Conservation (phyloP, 64 coral and sea anemone genomes). For the Stichodactyla helianthus region DNA sequence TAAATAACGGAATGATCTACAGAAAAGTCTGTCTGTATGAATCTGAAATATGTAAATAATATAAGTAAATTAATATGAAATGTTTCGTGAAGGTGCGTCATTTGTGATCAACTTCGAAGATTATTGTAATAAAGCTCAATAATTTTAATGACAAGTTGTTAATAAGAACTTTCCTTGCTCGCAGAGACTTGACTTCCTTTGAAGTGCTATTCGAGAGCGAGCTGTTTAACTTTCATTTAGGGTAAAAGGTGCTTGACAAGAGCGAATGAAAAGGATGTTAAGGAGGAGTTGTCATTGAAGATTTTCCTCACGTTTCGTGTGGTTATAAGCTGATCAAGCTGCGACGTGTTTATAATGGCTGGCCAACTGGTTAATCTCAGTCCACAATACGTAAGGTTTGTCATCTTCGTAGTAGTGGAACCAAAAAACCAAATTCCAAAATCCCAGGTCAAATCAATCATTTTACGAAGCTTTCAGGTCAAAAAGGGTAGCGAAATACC, state of each 20-base stretch:
- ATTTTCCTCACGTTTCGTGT: background rate
- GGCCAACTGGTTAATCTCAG: background rate
- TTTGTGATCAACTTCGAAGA: no score
- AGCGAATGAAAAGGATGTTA: no score
- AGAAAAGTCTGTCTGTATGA: background rate
- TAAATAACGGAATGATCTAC: background rate
- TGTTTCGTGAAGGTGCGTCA: no score
- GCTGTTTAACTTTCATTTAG: background rate
- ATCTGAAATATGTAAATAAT: no score
- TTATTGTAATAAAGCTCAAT: background rate
- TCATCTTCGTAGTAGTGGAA: no score
- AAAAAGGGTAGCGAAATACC: no score
- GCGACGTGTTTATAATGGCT: no score
- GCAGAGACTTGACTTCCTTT: background rate
- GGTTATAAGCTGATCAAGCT: background rate
- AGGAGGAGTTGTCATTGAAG: background rate
- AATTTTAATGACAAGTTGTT: background rate
- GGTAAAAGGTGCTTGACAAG: background rate
- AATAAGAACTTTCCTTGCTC: background rate
- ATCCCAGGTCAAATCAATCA: no score
- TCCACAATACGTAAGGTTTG: background rate
- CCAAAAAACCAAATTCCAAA: no score
- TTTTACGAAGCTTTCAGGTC: no score
- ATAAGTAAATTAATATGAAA: no score
- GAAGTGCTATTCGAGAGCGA: background rate